Evolutionary conservation across 2,888 invertebrate species (phyloP).

Genomic region (Biston stratarius): DNA sequence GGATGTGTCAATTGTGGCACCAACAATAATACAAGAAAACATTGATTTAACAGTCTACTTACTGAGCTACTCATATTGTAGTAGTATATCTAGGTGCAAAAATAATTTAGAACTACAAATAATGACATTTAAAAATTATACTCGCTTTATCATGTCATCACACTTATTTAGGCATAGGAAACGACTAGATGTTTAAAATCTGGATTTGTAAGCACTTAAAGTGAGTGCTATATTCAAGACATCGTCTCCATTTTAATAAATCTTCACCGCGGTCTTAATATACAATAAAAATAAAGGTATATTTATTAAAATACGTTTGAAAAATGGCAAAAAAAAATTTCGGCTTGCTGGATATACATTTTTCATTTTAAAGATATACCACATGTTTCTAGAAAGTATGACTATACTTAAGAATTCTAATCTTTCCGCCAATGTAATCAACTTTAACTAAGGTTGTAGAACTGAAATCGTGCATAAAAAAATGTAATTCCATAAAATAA

Average conservation of each 20-base stretch:
- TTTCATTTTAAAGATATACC: too few species aligned
- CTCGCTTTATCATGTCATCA: neutral
- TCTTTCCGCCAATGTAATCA: too few species aligned
- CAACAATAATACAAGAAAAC: neutral
- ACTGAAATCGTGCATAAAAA: too few species aligned
- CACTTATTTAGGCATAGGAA: neutral
- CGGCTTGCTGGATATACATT: too few species aligned
- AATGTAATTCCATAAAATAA: too few species aligned
- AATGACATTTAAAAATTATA: neutral
- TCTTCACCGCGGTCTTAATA: neutral
- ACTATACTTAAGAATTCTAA: too few species aligned
- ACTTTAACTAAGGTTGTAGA: too few species aligned
- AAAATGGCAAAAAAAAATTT: too few species aligned
- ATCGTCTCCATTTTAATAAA: neutral
- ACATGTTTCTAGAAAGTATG: too few species aligned
- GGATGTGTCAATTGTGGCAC: conserved; percentile 9
- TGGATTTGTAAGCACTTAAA: neutral
- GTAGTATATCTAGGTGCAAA: neutral
- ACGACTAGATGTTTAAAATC: neutral
- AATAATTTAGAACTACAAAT: neutral
- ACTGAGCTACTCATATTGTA: neutral
- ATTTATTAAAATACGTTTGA: neutral
- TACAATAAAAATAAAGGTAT: neutral
- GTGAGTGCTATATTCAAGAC: neutral
- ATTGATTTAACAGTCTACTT: neutral